These are phyloP conservation scores for Nannospalax galili DNA, from an alignment of 2,113 vertebrate genomes.

Conservation along the genomic window DNA sequence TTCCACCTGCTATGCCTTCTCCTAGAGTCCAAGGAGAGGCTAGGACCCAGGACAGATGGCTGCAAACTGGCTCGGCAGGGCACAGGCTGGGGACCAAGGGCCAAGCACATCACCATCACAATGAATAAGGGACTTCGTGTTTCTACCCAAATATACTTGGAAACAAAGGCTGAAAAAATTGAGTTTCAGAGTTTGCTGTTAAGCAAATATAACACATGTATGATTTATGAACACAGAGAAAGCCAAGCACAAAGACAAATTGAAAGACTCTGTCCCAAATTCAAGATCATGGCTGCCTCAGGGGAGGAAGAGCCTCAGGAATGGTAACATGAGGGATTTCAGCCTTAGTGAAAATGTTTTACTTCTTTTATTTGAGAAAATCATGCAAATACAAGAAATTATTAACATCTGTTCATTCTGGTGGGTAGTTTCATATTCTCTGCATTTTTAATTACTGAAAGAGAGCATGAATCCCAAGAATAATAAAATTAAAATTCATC, in stretches of 20 bases:
- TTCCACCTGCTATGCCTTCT: not conserved
- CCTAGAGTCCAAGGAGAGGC: not conserved
- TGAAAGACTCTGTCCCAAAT: not conserved
- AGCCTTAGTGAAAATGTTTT: not conserved
- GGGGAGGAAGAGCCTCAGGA: too few species aligned
- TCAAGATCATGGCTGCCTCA: not conserved
- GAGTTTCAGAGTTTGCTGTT: not conserved
- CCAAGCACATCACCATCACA: rapidly evolving
- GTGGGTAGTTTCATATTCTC: not conserved
- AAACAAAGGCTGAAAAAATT: not conserved
- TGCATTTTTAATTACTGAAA: slow-evolving; percentile 59
- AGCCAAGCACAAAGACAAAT: not conserved
- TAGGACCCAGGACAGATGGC: rapidly evolving
- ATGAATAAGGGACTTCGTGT: rapidly evolving
- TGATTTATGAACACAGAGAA: slow-evolving; percentile 12
- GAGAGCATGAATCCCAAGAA: slow-evolving; percentile 6
- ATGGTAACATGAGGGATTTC: not conserved
- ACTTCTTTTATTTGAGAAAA: slow-evolving; percentile 27
- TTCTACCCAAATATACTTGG: not conserved
- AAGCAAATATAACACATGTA: not conserved
- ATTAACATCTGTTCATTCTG: slow-evolving; percentile 38
- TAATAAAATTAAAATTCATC: slow-evolving; percentile 42
- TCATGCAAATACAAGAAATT: slow-evolving; percentile 43
- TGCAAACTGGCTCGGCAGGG: not conserved
- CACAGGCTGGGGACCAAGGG: not conserved